phyloP scores from a whole-genome alignment of 2,888 invertebrate species.

The Monochamus alternatus region DNA sequence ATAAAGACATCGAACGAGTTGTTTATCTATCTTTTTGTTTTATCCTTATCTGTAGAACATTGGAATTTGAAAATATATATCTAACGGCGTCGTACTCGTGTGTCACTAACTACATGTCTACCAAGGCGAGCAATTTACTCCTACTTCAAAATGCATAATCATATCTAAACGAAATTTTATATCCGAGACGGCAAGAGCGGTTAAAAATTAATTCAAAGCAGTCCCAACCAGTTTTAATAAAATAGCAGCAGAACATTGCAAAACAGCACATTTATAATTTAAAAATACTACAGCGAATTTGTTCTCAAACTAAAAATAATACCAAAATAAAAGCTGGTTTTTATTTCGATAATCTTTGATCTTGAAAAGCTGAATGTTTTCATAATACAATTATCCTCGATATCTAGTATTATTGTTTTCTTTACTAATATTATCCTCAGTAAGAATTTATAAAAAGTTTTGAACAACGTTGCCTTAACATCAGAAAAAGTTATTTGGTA shows the following conservation, averaged over 20 bases:
- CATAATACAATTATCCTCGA: conserved; percentile 10
- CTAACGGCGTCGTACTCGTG: background rate
- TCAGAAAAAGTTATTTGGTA: background rate
- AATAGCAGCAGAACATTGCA: background rate
- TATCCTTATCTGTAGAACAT: background rate
- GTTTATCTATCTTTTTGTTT: background rate
- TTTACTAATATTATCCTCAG: conserved; percentile 10
- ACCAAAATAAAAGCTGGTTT: conserved; percentile 3
- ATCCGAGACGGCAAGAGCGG: background rate
- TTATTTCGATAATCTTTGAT: conserved; percentile 25
- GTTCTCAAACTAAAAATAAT: conserved; percentile 4
- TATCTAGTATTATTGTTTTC: conserved; percentile 14
- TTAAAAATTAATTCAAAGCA: conserved; percentile 24
- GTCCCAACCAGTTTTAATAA: conserved; percentile 20
- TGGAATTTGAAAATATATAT: background rate
- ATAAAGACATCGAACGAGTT: background rate
- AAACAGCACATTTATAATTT: background rate
- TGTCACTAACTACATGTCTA: background rate
- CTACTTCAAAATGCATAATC: background rate
- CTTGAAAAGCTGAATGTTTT: conserved; percentile 16
- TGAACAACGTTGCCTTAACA: background rate
- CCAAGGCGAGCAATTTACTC: background rate
- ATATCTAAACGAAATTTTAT: conserved; percentile 8
- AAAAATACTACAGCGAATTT: conserved; percentile 16
- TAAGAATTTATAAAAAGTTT: background rate